Base-by-base conservation (phyloP, 2,113 vertebrate genomes). In the Pao palembangensis region DNA sequence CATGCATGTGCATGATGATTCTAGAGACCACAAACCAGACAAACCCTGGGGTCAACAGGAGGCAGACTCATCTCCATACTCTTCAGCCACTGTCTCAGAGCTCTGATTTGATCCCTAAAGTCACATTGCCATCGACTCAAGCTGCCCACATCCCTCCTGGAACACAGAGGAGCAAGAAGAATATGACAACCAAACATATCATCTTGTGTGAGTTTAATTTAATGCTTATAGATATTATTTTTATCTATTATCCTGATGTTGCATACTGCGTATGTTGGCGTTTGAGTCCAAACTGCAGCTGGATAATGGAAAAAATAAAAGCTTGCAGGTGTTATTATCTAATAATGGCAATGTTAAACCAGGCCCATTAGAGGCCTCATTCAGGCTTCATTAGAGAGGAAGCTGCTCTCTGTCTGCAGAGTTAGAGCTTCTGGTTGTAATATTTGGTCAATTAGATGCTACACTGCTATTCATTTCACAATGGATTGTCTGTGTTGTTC, bases 81-180 rank as follows among this genome's bases (percentile, higher is more conserved):
- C 2, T 85, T 92, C 76, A 94, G 90, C 92, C 93, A 93, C 71
- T 84, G 82, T 66, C 89, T 85, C 76, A 94, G 86, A 2, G 91
- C 90, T 62, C 80, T 71, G 80, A 94, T 92, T 75, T 90, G 92
- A 76, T 88, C 87, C 13, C 86, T 88, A 74, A 92, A 92, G 62
- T 92, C 93, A 76, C 73, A 81, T 47, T 89, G 76, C 82, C 76
- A 87, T 54, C 85, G 89, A 25, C 63, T 84, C 71, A 85, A 50
- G 50, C 90, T 84, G 28, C 88, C 89, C 43, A 55, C 28, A 8
- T 85, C 75, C 46, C 61, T 71, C 71, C 89, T 90, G 46, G 48
- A 70, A 68, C 16, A 69, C 34, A 75, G 16, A 20, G 13, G 8
- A 52, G 17, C 6, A 50, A 41, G 16, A 50, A 51, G 41, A 42